Evolutionary conservation across 2,797 vertebrate species (phyloP).

Genomic region (Sandelia bainsii): DNA sequence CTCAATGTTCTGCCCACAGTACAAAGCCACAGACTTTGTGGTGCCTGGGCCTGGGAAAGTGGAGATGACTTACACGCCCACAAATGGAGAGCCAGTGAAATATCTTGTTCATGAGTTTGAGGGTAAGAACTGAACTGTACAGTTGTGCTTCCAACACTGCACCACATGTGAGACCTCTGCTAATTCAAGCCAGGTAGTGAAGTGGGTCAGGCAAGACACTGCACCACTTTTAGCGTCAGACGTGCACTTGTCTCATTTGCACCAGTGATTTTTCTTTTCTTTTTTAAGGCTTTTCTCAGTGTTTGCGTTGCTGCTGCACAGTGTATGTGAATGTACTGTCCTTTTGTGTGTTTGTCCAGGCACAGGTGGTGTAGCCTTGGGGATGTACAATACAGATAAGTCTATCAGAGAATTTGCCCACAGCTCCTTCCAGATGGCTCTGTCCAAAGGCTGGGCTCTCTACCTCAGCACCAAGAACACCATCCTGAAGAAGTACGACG

Average conservation of each 20-base stretch:
- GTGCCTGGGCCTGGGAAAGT: slow-evolving; percentile 94
- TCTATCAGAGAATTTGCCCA: slow-evolving; percentile 97
- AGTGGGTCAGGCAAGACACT: background rate
- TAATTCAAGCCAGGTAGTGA: background rate
- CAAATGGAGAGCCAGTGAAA: slow-evolving; percentile 85
- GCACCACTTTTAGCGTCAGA: background rate
- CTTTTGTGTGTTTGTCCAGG: slow-evolving; percentile 74
- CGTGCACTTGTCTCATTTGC: background rate
- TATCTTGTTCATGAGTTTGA: slow-evolving; percentile 92
- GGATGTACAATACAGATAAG: slow-evolving; percentile 98
- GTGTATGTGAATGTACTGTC: background rate
- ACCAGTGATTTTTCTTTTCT: too few species aligned
- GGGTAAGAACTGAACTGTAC: slow-evolving; percentile 80
- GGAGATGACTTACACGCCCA: slow-evolving; percentile 94
- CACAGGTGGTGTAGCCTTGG: slow-evolving; percentile 94
- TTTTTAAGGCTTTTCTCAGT: too few species aligned
- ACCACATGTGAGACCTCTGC: background rate
- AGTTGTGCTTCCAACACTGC: background rate
- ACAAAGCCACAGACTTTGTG: slow-evolving; percentile 98
- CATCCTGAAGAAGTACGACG: slow-evolving; percentile 97
- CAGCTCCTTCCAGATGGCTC: slow-evolving; percentile 97
- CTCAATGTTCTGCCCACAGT: slow-evolving; percentile 79
- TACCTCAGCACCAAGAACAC: slow-evolving; percentile 99
- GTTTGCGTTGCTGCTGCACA: too few species aligned
- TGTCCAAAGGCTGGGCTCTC: slow-evolving; percentile 91